Conservation (phyloP, 2,113 vertebrate genomes). For the Cyprinodon brontotheroides region DNA sequence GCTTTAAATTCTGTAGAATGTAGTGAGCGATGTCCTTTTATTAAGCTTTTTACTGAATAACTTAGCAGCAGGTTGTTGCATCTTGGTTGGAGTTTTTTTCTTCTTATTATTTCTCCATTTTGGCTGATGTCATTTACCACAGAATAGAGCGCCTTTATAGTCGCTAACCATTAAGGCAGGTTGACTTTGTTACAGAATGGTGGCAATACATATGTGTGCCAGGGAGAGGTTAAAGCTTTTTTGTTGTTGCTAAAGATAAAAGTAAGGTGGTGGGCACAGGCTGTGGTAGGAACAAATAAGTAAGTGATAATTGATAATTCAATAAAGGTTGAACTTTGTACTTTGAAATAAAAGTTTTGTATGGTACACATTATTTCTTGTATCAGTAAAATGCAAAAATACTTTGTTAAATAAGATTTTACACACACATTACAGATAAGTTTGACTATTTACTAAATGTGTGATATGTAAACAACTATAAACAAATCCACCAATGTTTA, state of each 20-base stretch:
- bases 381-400: not conserved
- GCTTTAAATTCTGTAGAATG: not conserved
- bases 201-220: too few relatives aligned
- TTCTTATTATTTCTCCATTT: not conserved
- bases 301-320: not conserved
- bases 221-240: too few relatives aligned
- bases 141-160: not conserved
- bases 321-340: not conserved
- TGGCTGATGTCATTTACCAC: not conserved
- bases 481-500: too few relatives aligned
- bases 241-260: too few relatives aligned
- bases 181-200: too few relatives aligned
- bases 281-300: not conserved
- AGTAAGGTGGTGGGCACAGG: too few relatives aligned
- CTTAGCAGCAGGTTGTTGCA: not conserved
- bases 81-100: not conserved
- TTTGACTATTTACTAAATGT: too few relatives aligned
- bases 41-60: not conserved
- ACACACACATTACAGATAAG: not conserved
- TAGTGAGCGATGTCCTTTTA: not conserved
- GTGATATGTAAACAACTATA: too few relatives aligned
- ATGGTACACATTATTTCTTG: not conserved
- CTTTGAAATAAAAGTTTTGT: not conserved
- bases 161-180: too few relatives aligned
- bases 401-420: not conserved